Conservation (phyloP, 2,797 vertebrate genomes). For the Parauchenoglanis punctatus region DNA sequence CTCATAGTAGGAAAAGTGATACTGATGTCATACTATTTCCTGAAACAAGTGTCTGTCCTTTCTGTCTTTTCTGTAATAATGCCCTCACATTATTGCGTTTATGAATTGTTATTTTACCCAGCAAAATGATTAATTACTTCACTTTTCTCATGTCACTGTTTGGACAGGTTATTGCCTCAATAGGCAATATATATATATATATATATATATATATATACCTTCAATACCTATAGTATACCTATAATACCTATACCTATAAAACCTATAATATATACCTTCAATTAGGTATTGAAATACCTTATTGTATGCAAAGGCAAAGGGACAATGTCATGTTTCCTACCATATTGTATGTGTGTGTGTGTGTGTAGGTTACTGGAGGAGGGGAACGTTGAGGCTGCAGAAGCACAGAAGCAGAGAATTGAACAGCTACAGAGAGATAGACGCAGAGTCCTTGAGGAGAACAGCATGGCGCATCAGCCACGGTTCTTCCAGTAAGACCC, state of each 20-base stretch:
- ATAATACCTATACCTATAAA: no score
- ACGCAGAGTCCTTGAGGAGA: slow-evolving; percentile 85
- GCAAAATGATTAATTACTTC: not conserved
- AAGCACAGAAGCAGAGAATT: slow-evolving; percentile 91
- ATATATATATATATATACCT: no score
- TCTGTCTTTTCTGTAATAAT: not conserved
- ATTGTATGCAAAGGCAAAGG: slow-evolving; percentile 16
- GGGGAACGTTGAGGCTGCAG: slow-evolving; percentile 88
- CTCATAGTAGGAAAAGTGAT: not conserved
- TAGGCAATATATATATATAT: no score
- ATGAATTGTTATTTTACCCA: not conserved
- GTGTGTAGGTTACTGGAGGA: slow-evolving; percentile 88
- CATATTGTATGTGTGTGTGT: slow-evolving; percentile 40
- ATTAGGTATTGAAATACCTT: not conserved
- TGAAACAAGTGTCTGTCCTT: not conserved
- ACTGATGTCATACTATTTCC: not conserved
- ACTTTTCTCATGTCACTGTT: not conserved
- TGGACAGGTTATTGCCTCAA: not conserved
- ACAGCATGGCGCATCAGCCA: slow-evolving; percentile 83
- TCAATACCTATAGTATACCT: no score
- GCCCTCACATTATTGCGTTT: not conserved
- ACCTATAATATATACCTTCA: no score
- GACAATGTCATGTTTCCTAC: slow-evolving; percentile 23
- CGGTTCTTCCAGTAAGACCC: slow-evolving; percentile 89
- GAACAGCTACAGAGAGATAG: slow-evolving; percentile 93